These are phyloP conservation scores for Takifugu flavidus DNA, from an alignment of 2,113 vertebrate genomes.

Conservation along the genomic window DNA sequence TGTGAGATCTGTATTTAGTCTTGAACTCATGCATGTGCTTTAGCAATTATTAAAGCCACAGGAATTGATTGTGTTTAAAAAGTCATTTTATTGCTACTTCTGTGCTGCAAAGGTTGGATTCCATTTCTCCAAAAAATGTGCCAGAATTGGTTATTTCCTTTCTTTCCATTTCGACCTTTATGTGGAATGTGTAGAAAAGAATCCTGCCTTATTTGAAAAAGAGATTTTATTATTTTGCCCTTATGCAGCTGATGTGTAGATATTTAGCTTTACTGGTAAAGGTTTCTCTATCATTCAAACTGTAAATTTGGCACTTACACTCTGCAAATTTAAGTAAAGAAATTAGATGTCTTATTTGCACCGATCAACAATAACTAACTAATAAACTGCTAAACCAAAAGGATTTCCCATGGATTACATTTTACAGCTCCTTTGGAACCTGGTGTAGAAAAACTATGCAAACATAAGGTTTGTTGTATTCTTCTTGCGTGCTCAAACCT, in stretches of 20 bases:
- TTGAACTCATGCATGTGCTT: too few species aligned
- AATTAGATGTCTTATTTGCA: conserved; percentile 4
- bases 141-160: conserved; percentile 2
- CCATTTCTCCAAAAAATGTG: conserved; percentile 15
- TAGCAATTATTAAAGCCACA: neutral
- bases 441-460: conserved; percentile 33
- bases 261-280: neutral
- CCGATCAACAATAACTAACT: too few species aligned
- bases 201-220: too few species aligned
- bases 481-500: conserved; percentile 38
- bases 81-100: neutral
- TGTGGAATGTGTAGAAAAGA: too few species aligned
- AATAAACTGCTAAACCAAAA: too few species aligned
- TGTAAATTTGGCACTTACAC: too few species aligned
- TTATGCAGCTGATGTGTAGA: neutral
- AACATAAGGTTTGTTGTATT: conserved; percentile 38
- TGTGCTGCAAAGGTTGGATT: conserved; percentile 5
- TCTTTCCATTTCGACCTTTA: too few species aligned
- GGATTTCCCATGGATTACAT: too few species aligned
- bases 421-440: conserved; percentile 30
- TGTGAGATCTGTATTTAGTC: too few species aligned
- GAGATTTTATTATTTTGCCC: too few species aligned
- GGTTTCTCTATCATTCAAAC: too few species aligned
- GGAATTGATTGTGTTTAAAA: conserved; percentile 5
- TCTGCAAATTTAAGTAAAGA: conserved; percentile 8